Base-by-base conservation (phyloP, 2,888 invertebrate genomes). In the Lasioglossum zephyrum region DNA sequence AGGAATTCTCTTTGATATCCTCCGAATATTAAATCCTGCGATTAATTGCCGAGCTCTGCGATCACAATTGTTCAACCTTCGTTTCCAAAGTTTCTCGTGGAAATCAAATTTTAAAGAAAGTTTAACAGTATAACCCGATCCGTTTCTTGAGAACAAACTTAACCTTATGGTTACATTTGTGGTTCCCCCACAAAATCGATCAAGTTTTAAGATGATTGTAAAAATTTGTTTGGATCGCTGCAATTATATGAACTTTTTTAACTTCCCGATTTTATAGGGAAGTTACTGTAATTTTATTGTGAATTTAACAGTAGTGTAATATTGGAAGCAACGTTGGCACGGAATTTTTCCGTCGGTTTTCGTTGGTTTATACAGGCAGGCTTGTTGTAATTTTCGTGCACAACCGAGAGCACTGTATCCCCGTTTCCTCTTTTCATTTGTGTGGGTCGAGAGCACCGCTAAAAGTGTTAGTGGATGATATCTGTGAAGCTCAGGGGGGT, bases 381-480 rank as follows among this genome's bases (percentile, higher is more conserved):
- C 18, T 36, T 22, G 36, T 66, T 36, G 66, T 36, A 36, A 36
- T 66, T 66, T 66, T 66, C 18, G 9, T 36, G 66, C 66, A 36
- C 36, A 66, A 66, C 66, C 9, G 53, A 22, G 53, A 53, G 53
- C 18, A 22, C 49, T 2, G 16, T 66, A 36, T 60, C 4, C 26
- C 66, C 18, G 66, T 36, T 8, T 66, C 66, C 66, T 8, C 8
- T 66, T 18, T 66, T 9, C 36, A 18, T 36, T 36, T 66, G 36
- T 66, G 18, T 36, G 66, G 18, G 66, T 36, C 66, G 18, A 36
- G 66, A 66, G 66, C 18, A 3, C 8, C 8, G 8, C 36, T 18
- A 36, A 66, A 36, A 36, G 66, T 66, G 66, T 66, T 66, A 63
- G 60, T 31, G 60, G 60, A 63, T 63, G 60, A 63, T 63, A 66